Percentiles rank a stretch among this genome's conserved stretches.
These are phyloP conservation scores for Conus ventricosus DNA, from an alignment of 1,140 invertebrate species.

Conservation along the genomic window DNA sequence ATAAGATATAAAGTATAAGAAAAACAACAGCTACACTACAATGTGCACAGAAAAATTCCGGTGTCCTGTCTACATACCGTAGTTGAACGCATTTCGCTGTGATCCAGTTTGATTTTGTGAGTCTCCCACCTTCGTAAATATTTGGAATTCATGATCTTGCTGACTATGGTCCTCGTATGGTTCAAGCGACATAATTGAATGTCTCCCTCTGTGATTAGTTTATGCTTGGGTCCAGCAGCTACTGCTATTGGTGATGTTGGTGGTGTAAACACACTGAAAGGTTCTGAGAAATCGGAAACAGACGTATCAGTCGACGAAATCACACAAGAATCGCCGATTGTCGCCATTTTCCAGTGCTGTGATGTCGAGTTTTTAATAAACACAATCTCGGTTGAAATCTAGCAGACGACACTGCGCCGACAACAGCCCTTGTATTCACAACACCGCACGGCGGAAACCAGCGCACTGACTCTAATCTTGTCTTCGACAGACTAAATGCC, in stretches of 20 bases:
- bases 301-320: conserved; percentile 34
- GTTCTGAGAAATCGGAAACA: conserved; percentile 13
- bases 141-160: conserved; percentile 88
- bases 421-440: not conserved
- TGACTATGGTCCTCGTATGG: conserved; percentile 86
- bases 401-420: conserved; percentile 30
- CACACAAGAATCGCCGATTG: conserved; percentile 36
- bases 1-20: not conserved
- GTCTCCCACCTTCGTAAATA: conserved; percentile 88
- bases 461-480: not conserved
- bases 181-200: conserved; percentile 87
- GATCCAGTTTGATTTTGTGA: conserved; percentile 84
- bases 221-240: conserved; percentile 77
- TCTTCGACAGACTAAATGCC: not conserved
- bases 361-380: conserved; percentile 26
- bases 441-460: not conserved
- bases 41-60: no score
- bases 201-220: conserved; percentile 85
- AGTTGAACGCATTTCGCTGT: conserved; percentile 84
- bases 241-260: conserved; percentile 42
- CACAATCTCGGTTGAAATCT: conserved; percentile 18
- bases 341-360: conserved; percentile 34
- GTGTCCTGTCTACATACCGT: conserved; percentile 80
- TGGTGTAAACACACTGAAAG: conserved; percentile 30
- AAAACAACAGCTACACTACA: not conserved